Percentiles rank a stretch among this genome's conserved stretches.
These are phyloP conservation scores for Tragelaphus scriptus DNA, from an alignment of 2,113 vertebrate species.

Conservation along the genomic window DNA sequence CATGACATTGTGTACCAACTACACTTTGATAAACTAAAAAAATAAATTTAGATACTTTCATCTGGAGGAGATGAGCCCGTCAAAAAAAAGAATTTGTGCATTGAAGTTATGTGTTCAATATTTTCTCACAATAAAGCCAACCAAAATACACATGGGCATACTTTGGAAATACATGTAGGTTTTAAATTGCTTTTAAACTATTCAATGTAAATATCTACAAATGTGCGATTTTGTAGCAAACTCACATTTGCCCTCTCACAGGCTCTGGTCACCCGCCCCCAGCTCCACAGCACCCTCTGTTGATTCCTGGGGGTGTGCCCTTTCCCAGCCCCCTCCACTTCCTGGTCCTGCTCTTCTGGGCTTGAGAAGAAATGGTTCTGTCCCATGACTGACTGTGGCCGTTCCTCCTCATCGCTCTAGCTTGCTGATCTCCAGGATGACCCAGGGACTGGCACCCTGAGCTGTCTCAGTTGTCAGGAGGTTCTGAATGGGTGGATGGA, in stretches of 20 bases:
- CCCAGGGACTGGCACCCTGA: neutral
- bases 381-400: neutral
- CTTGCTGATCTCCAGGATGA: neutral
- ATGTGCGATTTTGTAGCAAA: conserved; percentile 66
- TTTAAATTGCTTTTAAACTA: conserved; percentile 39
- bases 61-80: neutral
- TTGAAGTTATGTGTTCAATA: conserved; percentile 19
- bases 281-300: conserved; percentile 40
- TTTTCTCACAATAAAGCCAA: conserved; percentile 43
- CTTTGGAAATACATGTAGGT: neutral
- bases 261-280: conserved; percentile 59
- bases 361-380: neutral
- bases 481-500: neutral
- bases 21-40: neutral
- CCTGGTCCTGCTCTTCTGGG: neutral
- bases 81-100: neutral
- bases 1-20: neutral
- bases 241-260: conserved; percentile 63
- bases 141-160: conserved; percentile 11
- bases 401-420: neutral
- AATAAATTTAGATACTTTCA: neutral
- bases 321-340: neutral
- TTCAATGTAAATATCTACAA: conserved; percentile 55
- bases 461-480: neutral
- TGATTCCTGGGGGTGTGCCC: neutral